Conservation (phyloP, 1,140 invertebrate species). For the Anagrus nilaparvatae region DNA sequence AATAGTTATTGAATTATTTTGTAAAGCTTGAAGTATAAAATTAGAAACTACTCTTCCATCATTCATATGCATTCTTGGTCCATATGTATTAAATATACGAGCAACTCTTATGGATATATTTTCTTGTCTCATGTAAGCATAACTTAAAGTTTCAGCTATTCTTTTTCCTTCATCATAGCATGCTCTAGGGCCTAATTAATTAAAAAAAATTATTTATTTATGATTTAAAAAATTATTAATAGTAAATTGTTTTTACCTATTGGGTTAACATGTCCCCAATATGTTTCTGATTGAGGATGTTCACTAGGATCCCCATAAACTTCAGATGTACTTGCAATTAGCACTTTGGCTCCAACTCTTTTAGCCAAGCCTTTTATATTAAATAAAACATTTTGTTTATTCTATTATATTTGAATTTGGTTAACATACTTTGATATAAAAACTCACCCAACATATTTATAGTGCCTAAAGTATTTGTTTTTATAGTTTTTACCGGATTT, state of each 20-base stretch:
- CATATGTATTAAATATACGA: conserved; percentile 98
- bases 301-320: conserved; percentile 97
- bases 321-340: conserved; percentile 97
- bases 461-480: conserved; percentile 98
- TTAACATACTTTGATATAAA: neutral
- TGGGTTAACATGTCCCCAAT: conserved; percentile 99
- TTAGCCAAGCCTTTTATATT: conserved; percentile 69
- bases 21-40: conserved; percentile 93
- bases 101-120: conserved; percentile 91
- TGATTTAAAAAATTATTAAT: neutral
- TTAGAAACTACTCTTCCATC: conserved; percentile 98
- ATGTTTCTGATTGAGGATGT: conserved; percentile 89
- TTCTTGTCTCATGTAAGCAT: conserved; percentile 96
- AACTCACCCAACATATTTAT: conserved; percentile 92
- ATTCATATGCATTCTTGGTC: conserved; percentile 99
- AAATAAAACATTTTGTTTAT: conserved; percentile 9
- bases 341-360: conserved; percentile 83
- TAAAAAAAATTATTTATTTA: neutral
- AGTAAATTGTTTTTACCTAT: conserved; percentile 57
- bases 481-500: conserved; percentile 99
- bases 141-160: conserved; percentile 91
- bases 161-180: conserved; percentile 99
- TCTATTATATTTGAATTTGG: neutral
- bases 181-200: conserved; percentile 64
- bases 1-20: conserved; percentile 91